A percentile compares a stretch with the other conserved stretches of the same genome.
Conservation (phyloP, 2,797 vertebrate species). For the Neosilurus hyrtlii region DNA sequence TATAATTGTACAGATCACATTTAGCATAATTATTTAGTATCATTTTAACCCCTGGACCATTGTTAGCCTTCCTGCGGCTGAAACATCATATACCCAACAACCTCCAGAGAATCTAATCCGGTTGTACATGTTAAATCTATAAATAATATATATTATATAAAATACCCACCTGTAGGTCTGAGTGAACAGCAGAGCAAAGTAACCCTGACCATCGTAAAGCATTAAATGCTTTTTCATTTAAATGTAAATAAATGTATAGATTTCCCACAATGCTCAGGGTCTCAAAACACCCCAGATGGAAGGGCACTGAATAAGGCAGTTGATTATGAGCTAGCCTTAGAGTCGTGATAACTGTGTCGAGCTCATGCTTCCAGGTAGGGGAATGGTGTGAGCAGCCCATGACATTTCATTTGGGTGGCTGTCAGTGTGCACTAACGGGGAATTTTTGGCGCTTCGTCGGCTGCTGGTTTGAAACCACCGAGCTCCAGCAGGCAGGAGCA, state of each 20-base stretch:
- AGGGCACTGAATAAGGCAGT: slow-evolving; percentile 64
- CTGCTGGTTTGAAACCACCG: slow-evolving; percentile 36
- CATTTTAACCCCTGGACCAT: not conserved
- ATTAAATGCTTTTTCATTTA: not conserved
- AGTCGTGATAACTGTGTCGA: slow-evolving; percentile 63
- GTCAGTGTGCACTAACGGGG: slow-evolving; percentile 45
- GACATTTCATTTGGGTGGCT: slow-evolving; percentile 53
- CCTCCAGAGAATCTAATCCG: not conserved
- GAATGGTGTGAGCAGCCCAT: slow-evolving; percentile 37
- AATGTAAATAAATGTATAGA: not conserved
- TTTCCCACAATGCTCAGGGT: not conserved
- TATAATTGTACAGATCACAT: not conserved
- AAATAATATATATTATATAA: too few species aligned
- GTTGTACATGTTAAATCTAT: too few species aligned
- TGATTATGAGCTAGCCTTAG: slow-evolving; percentile 62
- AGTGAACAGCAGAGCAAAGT: not conserved
- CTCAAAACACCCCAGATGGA: not conserved
- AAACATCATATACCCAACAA: not conserved
- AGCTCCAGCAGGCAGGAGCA: slow-evolving; percentile 33
- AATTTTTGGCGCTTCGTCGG: slow-evolving; percentile 41
- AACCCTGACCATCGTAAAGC: too few species aligned
- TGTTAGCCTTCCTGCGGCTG: not conserved
- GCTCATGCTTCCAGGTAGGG: slow-evolving; percentile 25
- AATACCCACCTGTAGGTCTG: too few species aligned
- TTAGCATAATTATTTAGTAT: not conserved